Percentiles rank a stretch among this genome's conserved stretches.
phyloP scores from a whole-genome alignment of 92 coral and sea anemone species.

The Epizoanthus stellaris region DNA sequence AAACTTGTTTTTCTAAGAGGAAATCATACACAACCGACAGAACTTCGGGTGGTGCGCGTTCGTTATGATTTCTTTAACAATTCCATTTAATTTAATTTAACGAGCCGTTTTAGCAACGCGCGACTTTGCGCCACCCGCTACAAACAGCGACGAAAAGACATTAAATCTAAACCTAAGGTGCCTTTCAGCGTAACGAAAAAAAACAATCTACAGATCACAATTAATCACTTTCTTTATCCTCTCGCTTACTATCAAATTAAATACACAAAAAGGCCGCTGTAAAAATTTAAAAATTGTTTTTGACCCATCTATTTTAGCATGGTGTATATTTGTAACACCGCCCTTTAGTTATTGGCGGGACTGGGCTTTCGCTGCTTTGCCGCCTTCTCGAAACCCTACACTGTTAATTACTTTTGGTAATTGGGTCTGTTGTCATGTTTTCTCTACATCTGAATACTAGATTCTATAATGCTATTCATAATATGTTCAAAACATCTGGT shows the following conservation, averaged over 20 bases:
- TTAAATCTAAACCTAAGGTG: not conserved
- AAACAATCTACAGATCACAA: constrained; percentile 1
- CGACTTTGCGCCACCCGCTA: not conserved
- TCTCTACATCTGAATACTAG: constrained; percentile 48
- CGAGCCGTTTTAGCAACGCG: constrained; percentile 10
- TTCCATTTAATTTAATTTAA: constrained; percentile 31
- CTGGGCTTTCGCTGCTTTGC: constrained; percentile 2
- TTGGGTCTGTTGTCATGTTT: constrained; percentile 63
- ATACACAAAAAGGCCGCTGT: constrained; percentile 16
- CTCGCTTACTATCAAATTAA: constrained; percentile 21
- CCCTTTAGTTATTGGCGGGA: constrained; percentile 6
- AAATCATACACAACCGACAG: constrained; percentile 6
- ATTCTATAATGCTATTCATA: constrained; percentile 56
- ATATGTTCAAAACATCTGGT: constrained; percentile 72
- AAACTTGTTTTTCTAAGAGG: not conserved
- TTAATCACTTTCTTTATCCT: not conserved
- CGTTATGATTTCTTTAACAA: constrained; percentile 13
- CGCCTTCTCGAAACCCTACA: constrained; percentile 56
- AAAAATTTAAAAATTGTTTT: constrained; percentile 15
- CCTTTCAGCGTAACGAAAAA: constrained; percentile 2
- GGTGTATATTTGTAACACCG: not conserved
- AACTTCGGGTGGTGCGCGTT: constrained; percentile 5
- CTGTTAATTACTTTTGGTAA: constrained; percentile 61
- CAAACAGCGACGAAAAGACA: constrained; percentile 6
- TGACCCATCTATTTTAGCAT: constrained; percentile 10